Base-by-base conservation (phyloP, 2,113 vertebrate genomes). In the Carassius gibelio region DNA sequence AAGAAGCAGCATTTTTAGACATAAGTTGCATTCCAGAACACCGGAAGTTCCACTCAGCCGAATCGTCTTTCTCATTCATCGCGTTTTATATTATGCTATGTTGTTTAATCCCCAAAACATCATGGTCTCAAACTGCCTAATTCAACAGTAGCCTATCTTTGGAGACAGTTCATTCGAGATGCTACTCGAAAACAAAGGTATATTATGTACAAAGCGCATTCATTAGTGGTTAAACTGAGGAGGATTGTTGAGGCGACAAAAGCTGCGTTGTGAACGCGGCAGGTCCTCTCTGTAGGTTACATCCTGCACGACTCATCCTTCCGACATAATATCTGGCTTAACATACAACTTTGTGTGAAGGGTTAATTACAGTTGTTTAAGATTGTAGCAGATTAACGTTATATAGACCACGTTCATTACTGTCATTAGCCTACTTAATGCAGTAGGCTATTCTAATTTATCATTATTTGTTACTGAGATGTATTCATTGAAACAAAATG, bases 131-230 rank as follows among this genome's bases (percentile, higher is more conserved):
- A 57, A 57, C 62, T 1, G 48, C 19, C 5, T 72, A 30, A 15
- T 48, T 48, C 59, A 82, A 71, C 5, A 57, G 50, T 74, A 45
- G 42, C 42, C 8, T 45, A 21, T 84, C 23, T 85, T 69, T 80
- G 26, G 76, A 36, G 14, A 64, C 30, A 19, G 36, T 34, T 76
- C 11, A 59, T 77, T 71, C 6, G 17, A 17, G 55, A n/a, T 71
- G 45, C 71, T 59, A 36, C 48, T 52, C n/a, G 10, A 26, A 52
- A 74, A 66, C 75, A 10, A 72, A 52, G 57, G 69, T 59, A 13
- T 55, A 36, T 75, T 75, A 48, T 83, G 69, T 80, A 84, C 79
- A 80, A 84, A 81, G 74, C 42, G 61, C 81, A 83, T 85, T 84
- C 50, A 86, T 85, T 66, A 52, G 4, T 71, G 9, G 13, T 15